A percentile compares a stretch with the other conserved stretches of the same genome.
These are phyloP conservation scores for Pluvianellus socialis DNA, from an alignment of 2,113 vertebrate genomes.

Conservation along the genomic window DNA sequence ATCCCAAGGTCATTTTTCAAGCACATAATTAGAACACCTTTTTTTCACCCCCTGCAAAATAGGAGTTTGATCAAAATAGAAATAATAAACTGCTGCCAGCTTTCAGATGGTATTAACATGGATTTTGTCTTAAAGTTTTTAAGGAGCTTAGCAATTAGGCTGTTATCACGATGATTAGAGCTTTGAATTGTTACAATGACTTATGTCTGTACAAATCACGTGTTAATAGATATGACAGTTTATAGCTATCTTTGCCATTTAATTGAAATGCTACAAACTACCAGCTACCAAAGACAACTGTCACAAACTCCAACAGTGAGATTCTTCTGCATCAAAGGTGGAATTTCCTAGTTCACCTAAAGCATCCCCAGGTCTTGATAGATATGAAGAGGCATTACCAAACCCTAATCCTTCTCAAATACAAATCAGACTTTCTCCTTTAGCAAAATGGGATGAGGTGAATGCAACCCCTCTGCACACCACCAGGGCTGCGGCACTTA, in stretches of 20 bases:
- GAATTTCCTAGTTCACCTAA: background rate
- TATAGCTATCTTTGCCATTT: background rate
- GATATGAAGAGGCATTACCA: background rate
- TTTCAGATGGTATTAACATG: slow-evolving; percentile 30
- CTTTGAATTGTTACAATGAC: slow-evolving; percentile 38
- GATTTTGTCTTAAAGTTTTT: slow-evolving; percentile 39
- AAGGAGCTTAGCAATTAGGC: slow-evolving; percentile 52
- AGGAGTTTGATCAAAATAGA: slow-evolving; percentile 39
- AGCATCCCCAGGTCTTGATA: background rate
- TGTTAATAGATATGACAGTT: slow-evolving; percentile 30
- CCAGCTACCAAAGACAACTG: background rate
- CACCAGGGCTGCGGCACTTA: too few species aligned
- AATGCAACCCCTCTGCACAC: background rate
- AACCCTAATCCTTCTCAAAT: background rate
- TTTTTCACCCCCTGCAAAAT: background rate
- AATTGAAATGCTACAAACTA: background rate
- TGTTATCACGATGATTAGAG: slow-evolving; percentile 48
- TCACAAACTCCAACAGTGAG: background rate
- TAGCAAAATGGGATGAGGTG: background rate
- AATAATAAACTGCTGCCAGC: slow-evolving; percentile 10
- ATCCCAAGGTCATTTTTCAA: slow-evolving; percentile 8
- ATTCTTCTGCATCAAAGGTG: background rate
- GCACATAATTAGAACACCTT: slow-evolving; percentile 14
- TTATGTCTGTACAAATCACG: slow-evolving; percentile 32
- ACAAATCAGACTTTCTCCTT: background rate